These are phyloP conservation scores for Campylomormyrus numenius DNA, from an alignment of 2,113 vertebrate genomes.

Conservation along the genomic window DNA sequence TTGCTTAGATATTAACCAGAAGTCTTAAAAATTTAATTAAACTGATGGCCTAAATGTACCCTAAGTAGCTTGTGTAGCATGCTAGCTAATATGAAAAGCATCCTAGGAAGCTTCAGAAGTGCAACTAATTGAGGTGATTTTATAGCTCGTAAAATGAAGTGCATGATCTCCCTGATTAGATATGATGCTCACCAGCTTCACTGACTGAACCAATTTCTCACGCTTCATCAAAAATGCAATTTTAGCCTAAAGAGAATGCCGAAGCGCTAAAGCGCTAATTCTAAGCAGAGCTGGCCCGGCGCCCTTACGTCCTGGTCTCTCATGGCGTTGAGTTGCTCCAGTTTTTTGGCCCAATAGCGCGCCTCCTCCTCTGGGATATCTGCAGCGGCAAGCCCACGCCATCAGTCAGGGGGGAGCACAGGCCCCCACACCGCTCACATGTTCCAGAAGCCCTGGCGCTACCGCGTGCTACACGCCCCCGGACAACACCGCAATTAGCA, in stretches of 20 bases:
- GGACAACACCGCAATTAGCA: background rate
- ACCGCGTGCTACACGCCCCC: background rate
- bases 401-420: rapidly evolving
- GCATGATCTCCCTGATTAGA: background rate
- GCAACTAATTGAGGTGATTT: background rate
- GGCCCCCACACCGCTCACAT: background rate
- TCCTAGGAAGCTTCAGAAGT: background rate
- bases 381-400: slow-evolving; percentile 45
- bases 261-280: background rate
- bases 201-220: background rate
- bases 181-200: background rate
- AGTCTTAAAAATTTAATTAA: background rate
- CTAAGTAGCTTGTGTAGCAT: background rate
- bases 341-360: slow-evolving; percentile 95
- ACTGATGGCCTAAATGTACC: background rate
- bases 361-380: slow-evolving; percentile 97
- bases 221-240: background rate
- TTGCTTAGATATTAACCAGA: background rate
- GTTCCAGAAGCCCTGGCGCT: slow-evolving; percentile 20
- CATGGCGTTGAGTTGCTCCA: slow-evolving; percentile 96
- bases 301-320: slow-evolving; percentile 86
- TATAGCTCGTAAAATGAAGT: background rate
- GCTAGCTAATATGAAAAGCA: background rate
- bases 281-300: background rate
- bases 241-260: background rate